A percentile compares a stretch with the other conserved stretches of the same genome.
Evolutionary conservation across 2,113 vertebrate genomes (phyloP).

Genomic region (Scatophagus argus): DNA sequence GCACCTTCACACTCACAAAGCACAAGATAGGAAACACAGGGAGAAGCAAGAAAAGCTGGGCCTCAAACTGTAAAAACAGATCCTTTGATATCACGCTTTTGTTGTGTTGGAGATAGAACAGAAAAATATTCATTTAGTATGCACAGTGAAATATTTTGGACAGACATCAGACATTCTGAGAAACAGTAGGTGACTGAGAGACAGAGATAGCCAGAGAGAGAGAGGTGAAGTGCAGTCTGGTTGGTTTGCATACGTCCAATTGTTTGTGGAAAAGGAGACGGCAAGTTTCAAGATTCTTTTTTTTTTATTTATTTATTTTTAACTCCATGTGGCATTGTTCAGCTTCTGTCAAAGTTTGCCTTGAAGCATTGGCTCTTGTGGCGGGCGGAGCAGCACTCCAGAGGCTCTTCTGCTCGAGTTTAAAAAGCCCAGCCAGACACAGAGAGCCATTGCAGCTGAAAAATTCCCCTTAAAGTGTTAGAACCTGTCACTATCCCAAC

Average conservation of each 20-base stretch:
- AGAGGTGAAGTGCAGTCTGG: constrained; percentile 15
- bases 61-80: constrained; percentile 54
- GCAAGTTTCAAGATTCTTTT: constrained; percentile 41
- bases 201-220: constrained; percentile 40
- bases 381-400: constrained; percentile 26
- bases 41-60: constrained; percentile 40
- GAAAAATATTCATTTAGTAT: constrained; percentile 52
- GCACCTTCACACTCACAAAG: constrained; percentile 70
- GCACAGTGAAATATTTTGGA: constrained; percentile 53
- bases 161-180: constrained; percentile 21
- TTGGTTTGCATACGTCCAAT: constrained; percentile 38
- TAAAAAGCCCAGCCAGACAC: constrained; percentile 37
- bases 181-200: constrained; percentile 51
- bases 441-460: constrained; percentile 36
- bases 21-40: constrained; percentile 54
- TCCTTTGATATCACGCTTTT: constrained; percentile 54
- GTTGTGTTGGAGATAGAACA: constrained; percentile 48
- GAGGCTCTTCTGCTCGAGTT: constrained; percentile 34
- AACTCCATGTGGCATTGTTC: constrained; percentile 27
- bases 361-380: constrained; percentile 53
- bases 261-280: constrained; percentile 26
- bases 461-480: constrained; percentile 30
- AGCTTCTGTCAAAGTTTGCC: constrained; percentile 58
- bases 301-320: too few species aligned
- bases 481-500: constrained; percentile 20